Evolutionary conservation across 2,888 invertebrate species (phyloP), one percentile per base, ranked within the genome.

Genomic region (Nemotelus pantherinus): DNA sequence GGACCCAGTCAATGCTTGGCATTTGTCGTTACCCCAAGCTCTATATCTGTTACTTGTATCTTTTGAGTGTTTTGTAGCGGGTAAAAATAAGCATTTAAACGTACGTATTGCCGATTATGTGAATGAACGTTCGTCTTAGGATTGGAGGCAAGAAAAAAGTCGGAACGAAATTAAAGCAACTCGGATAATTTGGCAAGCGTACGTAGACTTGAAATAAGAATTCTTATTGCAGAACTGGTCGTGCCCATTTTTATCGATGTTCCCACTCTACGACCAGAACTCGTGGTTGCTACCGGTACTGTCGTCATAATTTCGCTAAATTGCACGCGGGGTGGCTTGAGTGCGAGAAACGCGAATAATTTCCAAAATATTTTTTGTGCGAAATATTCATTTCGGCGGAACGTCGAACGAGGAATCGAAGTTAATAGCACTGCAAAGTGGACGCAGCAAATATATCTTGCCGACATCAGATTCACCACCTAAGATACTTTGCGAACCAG

Each of bases 1-100:
- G 43, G 39, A 74, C 47, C 45, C 74, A 74, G 74, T 74, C 48
- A 47, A 60, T 60, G 63, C 50, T 63, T 47, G 60, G 60, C 60
- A 10, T 48, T 74, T 60, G 67, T 47, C 67, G 74, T 48, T 44
- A 60, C 3, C 47, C 47, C n/a, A 58, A 55, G 57, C 57, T 72
- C n/a, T n/a, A 53, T 53, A 9, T 10, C 55, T 43, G 70, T 43
- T 53, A 9, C 6, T 53, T 9, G 7, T 55, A 55, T 5, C 41
- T 70, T 43, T 53, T 2, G 41, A 55, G 55, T 55, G 5, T 9
- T 50, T 9, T 50, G 5, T 9, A 50, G 50, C 50, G 50, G 50
- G 25, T 25, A 25, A 25, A 25, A 25, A 25, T 25, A 25, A 25
- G 25, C 25, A 25, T 25, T 25, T 25, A 25, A 25, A 25, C 25